phyloP scores from a whole-genome alignment of 2,113 vertebrate species.

The Podiceps cristatus region DNA sequence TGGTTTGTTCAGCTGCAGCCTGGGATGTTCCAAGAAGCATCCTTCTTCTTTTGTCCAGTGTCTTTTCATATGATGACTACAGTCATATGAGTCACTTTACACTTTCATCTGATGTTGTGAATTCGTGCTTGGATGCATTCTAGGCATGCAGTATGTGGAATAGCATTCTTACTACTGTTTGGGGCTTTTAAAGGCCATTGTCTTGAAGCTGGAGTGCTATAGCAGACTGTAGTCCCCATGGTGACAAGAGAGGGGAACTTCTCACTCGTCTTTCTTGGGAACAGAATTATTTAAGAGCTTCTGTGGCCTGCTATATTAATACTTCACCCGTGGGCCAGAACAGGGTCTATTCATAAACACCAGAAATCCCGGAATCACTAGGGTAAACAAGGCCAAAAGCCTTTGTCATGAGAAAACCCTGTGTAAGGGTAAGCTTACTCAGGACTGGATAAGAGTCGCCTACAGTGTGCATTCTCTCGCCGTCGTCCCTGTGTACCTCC shows the following conservation, averaged over 20 bases:
- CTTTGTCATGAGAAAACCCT: neutral
- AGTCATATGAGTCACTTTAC: neutral
- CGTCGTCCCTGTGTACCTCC: slow-evolving; percentile 6
- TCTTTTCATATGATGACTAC: neutral
- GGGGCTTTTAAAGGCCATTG: neutral
- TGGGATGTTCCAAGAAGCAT: neutral
- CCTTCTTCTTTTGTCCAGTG: neutral
- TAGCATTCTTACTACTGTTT: neutral
- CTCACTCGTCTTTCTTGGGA: neutral
- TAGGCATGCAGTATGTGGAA: neutral
- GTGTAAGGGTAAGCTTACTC: neutral
- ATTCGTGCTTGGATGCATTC: neutral
- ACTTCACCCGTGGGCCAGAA: neutral
- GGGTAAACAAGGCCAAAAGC: neutral
- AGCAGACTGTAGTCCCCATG: slow-evolving; percentile 53
- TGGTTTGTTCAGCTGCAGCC: neutral
- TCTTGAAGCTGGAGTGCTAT: slow-evolving; percentile 8
- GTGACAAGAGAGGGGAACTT: slow-evolving; percentile 12
- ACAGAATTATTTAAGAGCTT: neutral
- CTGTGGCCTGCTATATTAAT: neutral
- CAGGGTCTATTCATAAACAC: neutral
- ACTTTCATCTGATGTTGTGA: neutral
- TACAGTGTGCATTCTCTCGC: neutral
- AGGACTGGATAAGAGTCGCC: neutral
- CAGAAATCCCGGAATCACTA: neutral